Base-by-base conservation (phyloP, 1,140 invertebrate species). In the Schlechtendalia chinensis region DNA sequence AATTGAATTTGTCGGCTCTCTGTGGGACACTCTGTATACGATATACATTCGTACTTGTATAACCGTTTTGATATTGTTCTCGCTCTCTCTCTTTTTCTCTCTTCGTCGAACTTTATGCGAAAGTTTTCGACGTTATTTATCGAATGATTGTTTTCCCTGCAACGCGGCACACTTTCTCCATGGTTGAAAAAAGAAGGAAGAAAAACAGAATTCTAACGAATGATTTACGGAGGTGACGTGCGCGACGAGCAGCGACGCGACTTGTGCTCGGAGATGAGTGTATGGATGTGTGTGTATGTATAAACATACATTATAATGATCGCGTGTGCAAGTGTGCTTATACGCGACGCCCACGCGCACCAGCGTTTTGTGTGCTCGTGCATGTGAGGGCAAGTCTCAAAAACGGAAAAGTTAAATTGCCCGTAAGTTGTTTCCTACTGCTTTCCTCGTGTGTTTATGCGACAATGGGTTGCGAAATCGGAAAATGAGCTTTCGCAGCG, bases 391-490 rank as follows among this genome's bases (percentile, higher is more conserved):
- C 54, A n/a, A 29, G 27, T 45, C 12, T 24, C n/a, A 67, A 59
- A 77, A 59, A 77, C 24, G 72, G 32, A 59, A 77, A 59, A 77
- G 50, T 75, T 75, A 75, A 75, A 75, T 75, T 58, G 72, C 29
- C 72, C 72, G 72, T 58, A 45, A 77, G 54, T 24, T 14, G 54
- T 77, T 39, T 77, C 24, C 54, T 17, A 50, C 19, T 17, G 14
- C 29, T 54, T 32, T 39, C 32, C 32, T n/a, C 32, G 32, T 39
- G 3, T 39, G 67, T 24, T 27, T 50, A 69, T 69, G 8, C 32
- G 39, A 69, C 45, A 69, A 47, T 16, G 65, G 67, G 17, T 50
- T 69, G 24, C 0, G 67, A 17, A 69, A 69, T 69, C 67, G 67
- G 12, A 14, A 50, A 47, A 47, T 47, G 45, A 69, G 65, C 39